These are phyloP conservation scores for Temnothorax nylanderi DNA, from an alignment of 1,140 invertebrate species.

Conservation along the genomic window DNA sequence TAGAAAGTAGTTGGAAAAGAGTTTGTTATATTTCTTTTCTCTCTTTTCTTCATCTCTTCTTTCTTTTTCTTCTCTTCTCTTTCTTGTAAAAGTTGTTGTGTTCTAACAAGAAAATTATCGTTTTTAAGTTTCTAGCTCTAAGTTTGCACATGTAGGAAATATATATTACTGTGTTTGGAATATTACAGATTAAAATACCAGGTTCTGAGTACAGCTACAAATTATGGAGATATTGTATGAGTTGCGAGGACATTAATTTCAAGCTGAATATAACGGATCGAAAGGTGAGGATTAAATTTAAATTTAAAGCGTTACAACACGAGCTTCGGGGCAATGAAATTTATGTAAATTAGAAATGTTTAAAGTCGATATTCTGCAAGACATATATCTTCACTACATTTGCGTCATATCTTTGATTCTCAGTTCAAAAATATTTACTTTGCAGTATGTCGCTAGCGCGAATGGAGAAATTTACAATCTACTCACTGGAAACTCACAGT, in stretches of 20 bases:
- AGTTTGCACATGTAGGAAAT: neutral
- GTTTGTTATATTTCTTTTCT: slow-evolving; percentile 2
- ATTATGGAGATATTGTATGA: slow-evolving; percentile 92
- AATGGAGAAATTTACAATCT: slow-evolving; percentile 79
- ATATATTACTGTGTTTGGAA: neutral
- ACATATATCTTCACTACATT: neutral
- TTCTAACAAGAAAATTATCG: neutral
- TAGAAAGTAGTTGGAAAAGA: slow-evolving; percentile 12
- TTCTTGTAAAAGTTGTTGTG: neutral
- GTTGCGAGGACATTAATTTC: slow-evolving; percentile 89
- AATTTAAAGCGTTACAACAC: neutral
- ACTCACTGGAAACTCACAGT: slow-evolving; percentile 85
- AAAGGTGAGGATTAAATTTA: slow-evolving; percentile 83
- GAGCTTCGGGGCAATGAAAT: neutral
- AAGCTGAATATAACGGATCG: slow-evolving; percentile 88
- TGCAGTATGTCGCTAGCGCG: slow-evolving; percentile 79
- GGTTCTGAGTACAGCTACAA: slow-evolving; percentile 88
- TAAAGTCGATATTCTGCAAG: neutral
- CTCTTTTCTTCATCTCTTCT: neutral
- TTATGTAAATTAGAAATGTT: neutral
- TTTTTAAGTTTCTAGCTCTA: neutral
- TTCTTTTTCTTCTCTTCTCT: neutral
- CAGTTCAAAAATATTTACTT: slow-evolving; percentile 56
- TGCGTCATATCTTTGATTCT: neutral
- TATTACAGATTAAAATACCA: slow-evolving; percentile 84